Evolutionary conservation across 1,140 invertebrate species (phyloP).

Genomic region (Latrodectus geometricus): DNA sequence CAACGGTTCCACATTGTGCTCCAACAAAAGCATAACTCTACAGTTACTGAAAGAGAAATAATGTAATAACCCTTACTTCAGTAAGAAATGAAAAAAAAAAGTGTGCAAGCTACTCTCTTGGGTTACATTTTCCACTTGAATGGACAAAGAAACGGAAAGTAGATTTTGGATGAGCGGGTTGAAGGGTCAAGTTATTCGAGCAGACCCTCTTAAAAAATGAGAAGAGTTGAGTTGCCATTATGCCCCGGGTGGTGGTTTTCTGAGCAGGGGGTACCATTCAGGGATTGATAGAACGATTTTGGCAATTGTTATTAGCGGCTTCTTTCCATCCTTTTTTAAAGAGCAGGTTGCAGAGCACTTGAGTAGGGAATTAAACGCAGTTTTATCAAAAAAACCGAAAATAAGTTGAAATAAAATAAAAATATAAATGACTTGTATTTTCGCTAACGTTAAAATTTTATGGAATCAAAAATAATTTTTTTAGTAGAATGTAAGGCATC

Average conservation of each 20-base stretch:
- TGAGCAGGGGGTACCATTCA: neutral
- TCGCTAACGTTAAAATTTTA: too few species aligned
- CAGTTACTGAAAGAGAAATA: constrained; percentile 1
- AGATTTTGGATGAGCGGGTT: constrained; percentile 5
- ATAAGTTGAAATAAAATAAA: too few species aligned
- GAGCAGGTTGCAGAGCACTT: too few species aligned
- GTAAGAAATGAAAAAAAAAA: neutral
- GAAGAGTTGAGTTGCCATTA: neutral
- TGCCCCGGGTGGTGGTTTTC: neutral
- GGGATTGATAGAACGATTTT: neutral
- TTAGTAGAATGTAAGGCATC: too few species aligned
- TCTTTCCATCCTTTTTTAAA: too few species aligned
- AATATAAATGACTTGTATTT: too few species aligned
- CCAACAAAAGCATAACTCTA: constrained; percentile 6
- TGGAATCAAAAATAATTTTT: too few species aligned
- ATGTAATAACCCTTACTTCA: constrained; percentile 2
- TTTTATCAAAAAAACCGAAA: too few species aligned
- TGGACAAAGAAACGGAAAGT: neutral
- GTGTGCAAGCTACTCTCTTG: constrained; percentile 4
- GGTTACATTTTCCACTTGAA: constrained; percentile 35
- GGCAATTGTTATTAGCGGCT: too few species aligned
- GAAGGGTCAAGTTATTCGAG: constrained; percentile 15
- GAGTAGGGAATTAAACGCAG: too few species aligned
- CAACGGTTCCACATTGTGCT: constrained; percentile 22
- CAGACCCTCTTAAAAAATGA: constrained; percentile 6